Evolutionary conservation across 2,797 vertebrate species (phyloP), one percentile per base, ranked within the genome.

Genomic region (Melanotaenia parkinsoni): DNA sequence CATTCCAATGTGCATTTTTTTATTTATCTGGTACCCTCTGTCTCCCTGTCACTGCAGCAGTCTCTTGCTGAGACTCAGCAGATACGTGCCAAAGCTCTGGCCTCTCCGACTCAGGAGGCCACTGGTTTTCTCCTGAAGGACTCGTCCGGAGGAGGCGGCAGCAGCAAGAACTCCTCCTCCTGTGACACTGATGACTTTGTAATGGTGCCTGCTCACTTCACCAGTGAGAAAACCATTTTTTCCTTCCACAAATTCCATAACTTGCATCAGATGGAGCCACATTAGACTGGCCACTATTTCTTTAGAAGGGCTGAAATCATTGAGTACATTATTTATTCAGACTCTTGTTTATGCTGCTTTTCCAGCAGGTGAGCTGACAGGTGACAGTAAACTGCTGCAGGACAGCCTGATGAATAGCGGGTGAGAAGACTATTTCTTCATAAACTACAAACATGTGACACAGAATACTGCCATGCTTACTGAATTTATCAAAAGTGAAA

Each of bases 131-230:
- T 96, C 70, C 95, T 97, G 0, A 95, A 96, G 77, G 98, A 97
- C 26, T 96, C 96, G 0, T 97, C 88, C 8, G 94, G 91, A 26
- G 93, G 96, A 0, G 96, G 90, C 0, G 95, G 94, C 40, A 96
- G 96, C 94, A 98, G 98, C 93, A 99, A 98, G 91, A 97, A 97
- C 85, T 99, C 96, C 0, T 98, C 97, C 0, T 98, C 98, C 60
- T 99, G 97, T 40, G 98, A 99, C 93, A 97, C 96, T 0, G 98
- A 99, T 1, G 98, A 99, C 91, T 99, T 99, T 12, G 98, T 99
- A 62, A 97, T 99, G 93, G 98, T 99, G 79, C 97, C 98, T 0
- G 97, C 96, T 77, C 96, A 97, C 89, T 96, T 97, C 79, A 94
- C 96, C 92, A 95, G 98, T 97, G 91, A 93, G 92, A 57, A 70